A percentile compares a stretch with the other conserved stretches of the same genome.
Evolutionary conservation across 2,797 vertebrate species (phyloP).

Genomic region (Hyperoplus lanceolatus): DNA sequence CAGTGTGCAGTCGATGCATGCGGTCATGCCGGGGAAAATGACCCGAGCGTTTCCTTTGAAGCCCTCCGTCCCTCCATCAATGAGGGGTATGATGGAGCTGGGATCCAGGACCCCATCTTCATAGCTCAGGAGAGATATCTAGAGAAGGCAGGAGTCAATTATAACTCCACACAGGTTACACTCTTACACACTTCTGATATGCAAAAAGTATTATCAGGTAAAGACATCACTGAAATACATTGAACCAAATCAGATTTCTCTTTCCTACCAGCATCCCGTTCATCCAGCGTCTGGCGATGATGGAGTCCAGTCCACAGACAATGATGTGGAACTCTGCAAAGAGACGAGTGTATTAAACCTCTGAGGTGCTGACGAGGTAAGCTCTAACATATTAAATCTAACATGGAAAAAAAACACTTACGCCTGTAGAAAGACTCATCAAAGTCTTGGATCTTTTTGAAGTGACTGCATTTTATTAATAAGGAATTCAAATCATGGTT

Average conservation of each 20-base stretch:
- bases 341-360: constrained; percentile 6
- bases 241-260: neutral
- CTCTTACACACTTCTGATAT: neutral
- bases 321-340: constrained; percentile 96
- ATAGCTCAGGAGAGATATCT: constrained; percentile 96
- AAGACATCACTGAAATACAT: neutral
- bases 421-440: constrained; percentile 96
- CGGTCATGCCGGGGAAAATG: constrained; percentile 96
- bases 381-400: neutral
- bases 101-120: constrained; percentile 93
- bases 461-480: constrained; percentile 87
- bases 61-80: constrained; percentile 97
- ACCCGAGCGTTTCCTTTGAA: constrained; percentile 97
- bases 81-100: constrained; percentile 95
- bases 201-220: neutral
- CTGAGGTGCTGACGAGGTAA: neutral
- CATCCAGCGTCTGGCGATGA: constrained; percentile 97
- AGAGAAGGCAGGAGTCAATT: constrained; percentile 2
- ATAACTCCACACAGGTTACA: neutral
- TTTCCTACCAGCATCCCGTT: constrained; percentile 96
- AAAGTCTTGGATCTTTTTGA: constrained; percentile 98
- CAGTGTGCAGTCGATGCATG: constrained; percentile 96
- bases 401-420: constrained; percentile 80
- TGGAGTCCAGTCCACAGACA: constrained; percentile 97
- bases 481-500: constrained; percentile 44